phyloP scores from a whole-genome alignment of 2,888 invertebrate genomes.

The Hypsopygia costalis region DNA sequence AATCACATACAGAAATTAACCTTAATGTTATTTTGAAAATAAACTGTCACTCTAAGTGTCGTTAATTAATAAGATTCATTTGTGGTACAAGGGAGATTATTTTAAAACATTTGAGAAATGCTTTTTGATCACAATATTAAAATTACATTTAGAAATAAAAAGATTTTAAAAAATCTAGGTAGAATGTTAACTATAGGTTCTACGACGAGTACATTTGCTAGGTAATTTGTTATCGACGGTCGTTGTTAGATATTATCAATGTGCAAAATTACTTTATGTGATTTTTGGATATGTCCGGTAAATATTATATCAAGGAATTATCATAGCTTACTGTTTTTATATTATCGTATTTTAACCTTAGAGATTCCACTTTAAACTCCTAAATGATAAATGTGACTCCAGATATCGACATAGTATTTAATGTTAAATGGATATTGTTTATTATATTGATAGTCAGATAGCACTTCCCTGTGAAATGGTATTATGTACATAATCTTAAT shows the following conservation, averaged over 20 bases:
- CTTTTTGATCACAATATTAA: constrained; percentile 62
- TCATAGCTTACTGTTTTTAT: constrained; percentile 72
- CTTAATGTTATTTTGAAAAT: constrained; percentile 23
- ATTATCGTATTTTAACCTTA: constrained; percentile 67
- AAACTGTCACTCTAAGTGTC: constrained; percentile 57
- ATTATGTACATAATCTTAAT: constrained; percentile 77
- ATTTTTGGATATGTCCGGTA: constrained; percentile 58
- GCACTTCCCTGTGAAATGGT: constrained; percentile 68
- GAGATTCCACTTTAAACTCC: constrained; percentile 62
- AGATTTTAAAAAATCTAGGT: constrained; percentile 56
- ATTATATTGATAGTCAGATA: constrained; percentile 63
- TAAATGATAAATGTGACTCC: constrained; percentile 63
- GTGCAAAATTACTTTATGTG: constrained; percentile 62
- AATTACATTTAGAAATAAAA: constrained; percentile 51
- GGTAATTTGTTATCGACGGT: constrained; percentile 66
- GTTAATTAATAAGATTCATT: constrained; percentile 52
- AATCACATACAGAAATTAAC: constrained; percentile 29
- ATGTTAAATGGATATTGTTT: constrained; percentile 75
- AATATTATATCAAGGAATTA: constrained; percentile 58
- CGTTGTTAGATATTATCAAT: constrained; percentile 67
- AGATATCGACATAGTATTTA: constrained; percentile 71
- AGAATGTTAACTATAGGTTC: constrained; percentile 58
- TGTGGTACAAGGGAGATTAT: constrained; percentile 69
- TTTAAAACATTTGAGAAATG: constrained; percentile 66
- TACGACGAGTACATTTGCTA: constrained; percentile 55